A percentile compares a stretch with the other conserved stretches of the same genome.
phyloP scores from a whole-genome alignment of 1,140 invertebrate species.

The Procambarus clarkii region DNA sequence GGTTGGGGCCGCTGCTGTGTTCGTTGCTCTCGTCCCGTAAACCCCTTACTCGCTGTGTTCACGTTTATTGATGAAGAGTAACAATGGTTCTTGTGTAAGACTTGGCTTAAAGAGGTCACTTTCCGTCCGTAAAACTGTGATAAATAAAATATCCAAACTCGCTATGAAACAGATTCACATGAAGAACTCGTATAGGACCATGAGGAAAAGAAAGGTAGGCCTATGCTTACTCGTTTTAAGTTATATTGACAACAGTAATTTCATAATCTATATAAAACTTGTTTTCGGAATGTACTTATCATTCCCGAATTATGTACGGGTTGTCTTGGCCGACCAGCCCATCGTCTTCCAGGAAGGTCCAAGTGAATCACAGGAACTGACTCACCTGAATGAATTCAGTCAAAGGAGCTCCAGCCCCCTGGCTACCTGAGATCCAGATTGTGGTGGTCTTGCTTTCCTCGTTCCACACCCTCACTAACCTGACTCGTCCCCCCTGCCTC shows the following conservation, averaged over 20 bases:
- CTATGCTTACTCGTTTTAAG: no score
- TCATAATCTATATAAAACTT: no score
- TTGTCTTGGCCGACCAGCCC: no score
- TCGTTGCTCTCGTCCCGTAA: background rate
- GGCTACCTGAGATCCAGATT: no score
- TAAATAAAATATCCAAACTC: background rate
- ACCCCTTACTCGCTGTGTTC: background rate
- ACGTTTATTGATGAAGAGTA: background rate
- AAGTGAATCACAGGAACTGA: slow-evolving; percentile 6
- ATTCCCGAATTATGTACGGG: no score
- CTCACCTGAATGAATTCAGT: background rate
- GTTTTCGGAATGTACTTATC: no score
- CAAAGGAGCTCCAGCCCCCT: background rate
- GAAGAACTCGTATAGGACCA: slow-evolving; percentile 56
- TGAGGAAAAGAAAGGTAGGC: slow-evolving; percentile 53
- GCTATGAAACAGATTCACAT: slow-evolving; percentile 17
- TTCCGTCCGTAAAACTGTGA: background rate
- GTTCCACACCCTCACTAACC: no score
- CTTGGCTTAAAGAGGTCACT: background rate
- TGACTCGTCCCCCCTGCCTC: no score
- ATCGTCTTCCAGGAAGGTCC: background rate
- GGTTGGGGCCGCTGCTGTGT: background rate
- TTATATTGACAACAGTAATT: no score
- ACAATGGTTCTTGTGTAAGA: background rate
- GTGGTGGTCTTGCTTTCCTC: no score